A percentile compares a stretch with the other conserved stretches of the same genome.
Evolutionary conservation across 2,888 invertebrate species (phyloP).

Genomic region (Stenoptilia bipunctidactyla): DNA sequence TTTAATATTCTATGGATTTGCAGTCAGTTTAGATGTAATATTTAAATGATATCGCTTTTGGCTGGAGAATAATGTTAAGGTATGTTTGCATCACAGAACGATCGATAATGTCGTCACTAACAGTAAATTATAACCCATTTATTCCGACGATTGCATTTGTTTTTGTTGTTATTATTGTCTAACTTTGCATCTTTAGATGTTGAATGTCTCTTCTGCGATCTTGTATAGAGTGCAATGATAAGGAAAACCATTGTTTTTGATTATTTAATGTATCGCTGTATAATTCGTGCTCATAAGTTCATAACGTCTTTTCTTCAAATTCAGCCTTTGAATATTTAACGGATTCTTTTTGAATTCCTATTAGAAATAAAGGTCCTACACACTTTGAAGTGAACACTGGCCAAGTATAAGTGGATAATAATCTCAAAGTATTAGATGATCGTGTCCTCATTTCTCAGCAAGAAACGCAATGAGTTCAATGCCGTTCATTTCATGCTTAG

Average conservation of each 20-base stretch:
- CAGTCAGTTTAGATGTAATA: slow-evolving; percentile 53
- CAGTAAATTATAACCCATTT: slow-evolving; percentile 33
- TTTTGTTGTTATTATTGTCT: slow-evolving; percentile 1
- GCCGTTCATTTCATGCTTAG: slow-evolving; percentile 15
- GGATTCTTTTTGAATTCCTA: slow-evolving; percentile 12
- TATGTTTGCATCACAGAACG: slow-evolving; percentile 37
- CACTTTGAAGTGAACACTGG: too few species aligned
- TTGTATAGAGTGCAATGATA: too few species aligned
- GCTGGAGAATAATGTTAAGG: slow-evolving; percentile 53
- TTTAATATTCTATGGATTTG: slow-evolving; percentile 19
- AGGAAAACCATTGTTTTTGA: slow-evolving; percentile 1
- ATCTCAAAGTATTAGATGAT: too few species aligned
- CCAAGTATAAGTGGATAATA: too few species aligned
- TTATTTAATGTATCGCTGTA: neutral
- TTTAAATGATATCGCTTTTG: slow-evolving; percentile 21
- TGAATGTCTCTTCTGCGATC: too few species aligned
- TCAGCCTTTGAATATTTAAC: slow-evolving; percentile 62
- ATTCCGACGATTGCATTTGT: slow-evolving; percentile 11
- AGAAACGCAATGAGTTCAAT: slow-evolving; percentile 18
- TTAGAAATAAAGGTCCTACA: too few species aligned
- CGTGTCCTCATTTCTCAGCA: neutral
- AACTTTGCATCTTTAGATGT: too few species aligned
- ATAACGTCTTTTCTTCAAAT: slow-evolving; percentile 65
- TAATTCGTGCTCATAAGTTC: too few species aligned
- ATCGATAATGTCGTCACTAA: slow-evolving; percentile 58